Percentiles rank a stretch among this genome's conserved stretches.
Conservation (phyloP, 1,140 invertebrate genomes). For the Pygmarrhopalites habei region DNA sequence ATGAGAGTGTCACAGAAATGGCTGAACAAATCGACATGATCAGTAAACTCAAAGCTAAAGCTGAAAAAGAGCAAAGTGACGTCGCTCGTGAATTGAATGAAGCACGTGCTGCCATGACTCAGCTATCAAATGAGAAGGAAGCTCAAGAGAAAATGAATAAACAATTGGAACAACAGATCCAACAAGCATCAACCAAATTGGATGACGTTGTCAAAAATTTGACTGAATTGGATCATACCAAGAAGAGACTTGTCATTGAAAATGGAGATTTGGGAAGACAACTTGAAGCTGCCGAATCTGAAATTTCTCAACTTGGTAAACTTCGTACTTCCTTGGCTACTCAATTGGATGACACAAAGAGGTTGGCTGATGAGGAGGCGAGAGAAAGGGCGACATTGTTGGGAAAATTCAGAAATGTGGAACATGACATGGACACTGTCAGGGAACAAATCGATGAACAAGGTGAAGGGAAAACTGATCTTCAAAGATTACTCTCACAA, state of each 20-base stretch:
- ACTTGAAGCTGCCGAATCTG: slow-evolving; percentile 94
- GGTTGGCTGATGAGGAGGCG: slow-evolving; percentile 90
- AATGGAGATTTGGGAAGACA: slow-evolving; percentile 90
- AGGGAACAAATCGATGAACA: slow-evolving; percentile 91
- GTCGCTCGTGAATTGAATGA: slow-evolving; percentile 87
- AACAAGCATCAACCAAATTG: slow-evolving; percentile 88
- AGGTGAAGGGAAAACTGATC: slow-evolving; percentile 83
- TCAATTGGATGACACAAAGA: slow-evolving; percentile 78
- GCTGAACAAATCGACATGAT: slow-evolving; percentile 98
- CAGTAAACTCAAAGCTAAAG: slow-evolving; percentile 98
- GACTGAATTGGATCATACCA: slow-evolving; percentile 80
- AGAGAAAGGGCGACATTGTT: slow-evolving; percentile 80
- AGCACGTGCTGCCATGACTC: slow-evolving; percentile 77
- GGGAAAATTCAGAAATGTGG: slow-evolving; percentile 94
- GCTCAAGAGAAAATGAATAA: slow-evolving; percentile 94
- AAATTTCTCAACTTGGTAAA: slow-evolving; percentile 91
- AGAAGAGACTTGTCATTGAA: slow-evolving; percentile 95
- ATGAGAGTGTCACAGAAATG: slow-evolving; percentile 96
- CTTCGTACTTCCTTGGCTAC: slow-evolving; percentile 90
- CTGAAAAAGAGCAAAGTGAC: slow-evolving; percentile 74
- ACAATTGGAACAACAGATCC: slow-evolving; percentile 86
- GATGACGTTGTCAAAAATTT: slow-evolving; percentile 91
- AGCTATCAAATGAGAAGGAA: slow-evolving; percentile 87
- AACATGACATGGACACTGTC: slow-evolving; percentile 94
- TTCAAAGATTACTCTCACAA: slow-evolving; percentile 94